Evolutionary conservation across 2,888 invertebrate genomes (phyloP).

Genomic region (Crossocerus cetratus): DNA sequence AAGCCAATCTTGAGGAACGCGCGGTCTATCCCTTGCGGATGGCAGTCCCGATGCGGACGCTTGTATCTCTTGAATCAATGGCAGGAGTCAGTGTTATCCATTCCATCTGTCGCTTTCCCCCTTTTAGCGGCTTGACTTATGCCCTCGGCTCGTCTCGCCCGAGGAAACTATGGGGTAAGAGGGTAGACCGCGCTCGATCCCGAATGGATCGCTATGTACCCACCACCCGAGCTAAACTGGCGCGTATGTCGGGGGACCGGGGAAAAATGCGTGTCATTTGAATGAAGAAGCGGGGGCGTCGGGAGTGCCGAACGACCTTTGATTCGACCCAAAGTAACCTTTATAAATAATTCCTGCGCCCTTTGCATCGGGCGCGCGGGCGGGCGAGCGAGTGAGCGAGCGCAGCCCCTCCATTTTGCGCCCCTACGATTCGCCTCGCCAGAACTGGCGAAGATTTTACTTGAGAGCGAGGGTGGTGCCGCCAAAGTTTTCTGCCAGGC

Average conservation of each 20-base stretch:
- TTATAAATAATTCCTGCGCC: conserved; percentile 50
- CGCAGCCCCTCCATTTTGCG: background rate
- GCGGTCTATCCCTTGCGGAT: too few relatives aligned
- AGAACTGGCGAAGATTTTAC: too few relatives aligned
- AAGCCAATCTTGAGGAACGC: too few relatives aligned
- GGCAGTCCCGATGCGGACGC: too few relatives aligned
- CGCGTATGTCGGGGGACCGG: background rate
- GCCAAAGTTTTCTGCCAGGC: conserved; percentile 37
- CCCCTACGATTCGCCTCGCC: background rate
- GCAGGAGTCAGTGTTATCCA: conserved; percentile 5
- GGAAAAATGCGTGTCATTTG: conserved; percentile 48
- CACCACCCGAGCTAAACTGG: conserved; percentile 2
- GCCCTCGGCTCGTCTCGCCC: background rate
- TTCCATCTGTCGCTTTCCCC: background rate
- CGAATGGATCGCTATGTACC: background rate
- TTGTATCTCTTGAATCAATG: too few relatives aligned
- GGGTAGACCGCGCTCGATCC: background rate
- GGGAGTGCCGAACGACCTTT: conserved; percentile 24
- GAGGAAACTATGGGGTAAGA: background rate
- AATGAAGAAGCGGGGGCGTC: conserved; percentile 18
- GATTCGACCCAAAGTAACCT: conserved; percentile 41
- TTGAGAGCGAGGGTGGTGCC: conserved; percentile 24
- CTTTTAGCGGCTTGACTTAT: conserved; percentile 10
- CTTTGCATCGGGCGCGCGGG: conserved; percentile 3
- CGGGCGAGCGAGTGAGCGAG: too few relatives aligned